These are phyloP conservation scores for Phyllotreta cruciferae DNA, from an alignment of 2,888 invertebrate genomes.

Conservation along the genomic window DNA sequence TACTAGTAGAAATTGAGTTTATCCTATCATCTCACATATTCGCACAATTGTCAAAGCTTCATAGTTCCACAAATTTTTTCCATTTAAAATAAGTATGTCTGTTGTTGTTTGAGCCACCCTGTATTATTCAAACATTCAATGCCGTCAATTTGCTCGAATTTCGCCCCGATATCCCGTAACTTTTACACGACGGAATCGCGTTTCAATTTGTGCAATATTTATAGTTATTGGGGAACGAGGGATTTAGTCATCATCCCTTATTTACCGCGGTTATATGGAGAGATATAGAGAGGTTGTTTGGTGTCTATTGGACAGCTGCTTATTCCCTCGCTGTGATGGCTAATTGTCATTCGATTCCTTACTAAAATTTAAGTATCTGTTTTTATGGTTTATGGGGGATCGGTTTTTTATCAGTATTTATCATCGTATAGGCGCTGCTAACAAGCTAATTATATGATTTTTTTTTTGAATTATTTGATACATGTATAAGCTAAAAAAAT, in stretches of 20 bases:
- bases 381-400: constrained; percentile 26
- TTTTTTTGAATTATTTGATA: no score
- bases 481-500: no score
- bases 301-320: constrained; percentile 49
- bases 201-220: constrained; percentile 54
- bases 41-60: no score
- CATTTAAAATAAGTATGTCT: no score
- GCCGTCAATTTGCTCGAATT: constrained; percentile 8
- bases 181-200: constrained; percentile 27
- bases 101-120: background rate
- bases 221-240: constrained; percentile 52
- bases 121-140: background rate
- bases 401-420: constrained; percentile 11
- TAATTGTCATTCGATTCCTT: constrained; percentile 52
- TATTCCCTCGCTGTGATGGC: constrained; percentile 47
- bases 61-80: no score
- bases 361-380: constrained; percentile 33
- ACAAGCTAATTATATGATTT: constrained; percentile 17
- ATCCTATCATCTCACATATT: no score
- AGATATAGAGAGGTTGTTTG: constrained; percentile 46
- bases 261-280: constrained; percentile 47
- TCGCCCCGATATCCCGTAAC: background rate
- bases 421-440: constrained; percentile 5
- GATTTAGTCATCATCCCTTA: constrained; percentile 47
- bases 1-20: no score